Percentiles rank a stretch among this genome's conserved stretches.
These are phyloP conservation scores for Xestobium rufovillosum DNA, from an alignment of 2,888 invertebrate genomes.

Conservation along the genomic window DNA sequence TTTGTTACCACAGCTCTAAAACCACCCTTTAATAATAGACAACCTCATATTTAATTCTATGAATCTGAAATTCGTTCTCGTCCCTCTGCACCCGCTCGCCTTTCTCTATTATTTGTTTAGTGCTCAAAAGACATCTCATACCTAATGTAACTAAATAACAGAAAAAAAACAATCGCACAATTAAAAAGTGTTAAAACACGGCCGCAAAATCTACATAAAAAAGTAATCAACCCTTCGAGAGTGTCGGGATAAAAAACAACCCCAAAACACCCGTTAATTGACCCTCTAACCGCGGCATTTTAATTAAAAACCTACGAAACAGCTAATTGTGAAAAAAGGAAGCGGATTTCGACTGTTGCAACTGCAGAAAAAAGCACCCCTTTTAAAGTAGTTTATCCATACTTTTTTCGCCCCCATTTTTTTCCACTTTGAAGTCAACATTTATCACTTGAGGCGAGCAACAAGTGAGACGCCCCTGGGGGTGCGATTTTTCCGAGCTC, in stretches of 20 bases:
- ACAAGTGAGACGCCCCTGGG: conserved; percentile 31
- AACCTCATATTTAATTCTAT: conserved; percentile 44
- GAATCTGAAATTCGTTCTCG: conserved; percentile 39
- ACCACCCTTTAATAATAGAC: conserved; percentile 42
- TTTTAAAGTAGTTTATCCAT: conserved; percentile 20
- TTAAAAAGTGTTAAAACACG: no score
- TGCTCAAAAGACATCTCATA: no score
- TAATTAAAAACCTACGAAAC: conserved; percentile 32
- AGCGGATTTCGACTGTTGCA: conserved; percentile 9
- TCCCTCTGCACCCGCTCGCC: no score
- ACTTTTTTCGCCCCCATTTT: conserved; percentile 3
- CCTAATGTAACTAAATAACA: no score
- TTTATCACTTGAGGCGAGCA: no score
- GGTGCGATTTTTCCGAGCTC: conserved; percentile 16
- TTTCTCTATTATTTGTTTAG: no score
- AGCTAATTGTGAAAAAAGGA: conserved; percentile 27
- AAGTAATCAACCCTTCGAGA: conserved; percentile 9
- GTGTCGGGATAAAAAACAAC: conserved; percentile 17
- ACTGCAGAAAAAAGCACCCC: conserved; percentile 2
- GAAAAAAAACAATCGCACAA: no score
- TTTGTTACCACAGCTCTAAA: no score
- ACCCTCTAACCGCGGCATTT: conserved; percentile 26
- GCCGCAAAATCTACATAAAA: conserved; percentile 1
- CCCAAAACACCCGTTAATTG: conserved; percentile 27
- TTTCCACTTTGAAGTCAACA: no score